These are phyloP conservation scores for Araneus ventricosus DNA, from an alignment of 1,140 invertebrate genomes.

Conservation along the genomic window DNA sequence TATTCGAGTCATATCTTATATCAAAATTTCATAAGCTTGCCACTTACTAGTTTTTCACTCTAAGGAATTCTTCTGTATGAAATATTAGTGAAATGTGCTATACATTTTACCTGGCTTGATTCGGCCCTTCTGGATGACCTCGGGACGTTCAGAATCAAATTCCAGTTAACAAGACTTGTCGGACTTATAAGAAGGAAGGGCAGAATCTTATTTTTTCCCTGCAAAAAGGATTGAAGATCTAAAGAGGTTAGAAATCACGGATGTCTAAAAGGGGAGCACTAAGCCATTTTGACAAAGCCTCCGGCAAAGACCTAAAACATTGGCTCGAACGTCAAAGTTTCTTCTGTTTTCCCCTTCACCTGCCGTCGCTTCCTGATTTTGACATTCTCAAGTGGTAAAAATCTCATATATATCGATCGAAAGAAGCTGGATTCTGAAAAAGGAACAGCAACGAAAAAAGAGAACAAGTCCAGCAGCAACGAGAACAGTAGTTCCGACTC, in stretches of 20 bases:
- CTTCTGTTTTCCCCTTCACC: conserved; percentile 42
- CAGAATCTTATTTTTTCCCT: conserved; percentile 7
- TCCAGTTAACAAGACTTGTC: conserved; percentile 66
- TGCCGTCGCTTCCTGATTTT: conserved; percentile 52
- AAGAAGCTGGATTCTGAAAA: conserved; percentile 7
- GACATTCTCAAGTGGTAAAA: conserved; percentile 70
- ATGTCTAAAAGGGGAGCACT: conserved; percentile 35
- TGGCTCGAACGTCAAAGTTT: conserved; percentile 51
- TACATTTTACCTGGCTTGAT: not conserved
- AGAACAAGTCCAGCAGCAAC: not conserved
- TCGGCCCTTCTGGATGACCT: conserved; percentile 8
- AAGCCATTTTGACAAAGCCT: conserved; percentile 72
- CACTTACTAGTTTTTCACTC: not conserved
- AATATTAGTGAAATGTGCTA: no score
- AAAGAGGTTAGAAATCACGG: conserved; percentile 64
- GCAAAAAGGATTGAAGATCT: conserved; percentile 47
- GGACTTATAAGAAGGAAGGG: not conserved
- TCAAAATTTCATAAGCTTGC: not conserved
- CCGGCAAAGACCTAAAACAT: conserved; percentile 65
- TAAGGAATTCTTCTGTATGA: not conserved
- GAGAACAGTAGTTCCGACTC: conserved; percentile 24
- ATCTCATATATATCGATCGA: conserved; percentile 68
- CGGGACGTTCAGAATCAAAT: conserved; percentile 44
- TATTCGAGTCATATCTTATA: no score
- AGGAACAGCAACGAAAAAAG: not conserved